Conservation (phyloP, 2,797 vertebrate genomes). For the Coracias cyanogaster region DNA sequence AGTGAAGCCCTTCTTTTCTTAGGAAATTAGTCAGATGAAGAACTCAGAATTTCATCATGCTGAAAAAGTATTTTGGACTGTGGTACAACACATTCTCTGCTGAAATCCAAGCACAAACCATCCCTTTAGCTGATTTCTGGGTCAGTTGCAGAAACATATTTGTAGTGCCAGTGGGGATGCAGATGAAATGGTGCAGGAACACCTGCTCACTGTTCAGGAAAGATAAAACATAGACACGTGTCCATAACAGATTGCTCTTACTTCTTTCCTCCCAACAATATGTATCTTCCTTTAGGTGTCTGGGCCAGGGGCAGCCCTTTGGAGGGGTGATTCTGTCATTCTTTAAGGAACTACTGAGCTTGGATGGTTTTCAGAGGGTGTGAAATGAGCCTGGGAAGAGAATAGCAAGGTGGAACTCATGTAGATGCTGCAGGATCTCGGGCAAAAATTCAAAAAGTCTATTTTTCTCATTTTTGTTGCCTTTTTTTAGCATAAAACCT, state of each 20-base stretch:
- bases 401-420: neutral
- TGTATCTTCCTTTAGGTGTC: neutral
- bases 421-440: neutral
- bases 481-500: neutral
- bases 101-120: neutral
- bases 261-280: neutral
- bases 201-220: neutral
- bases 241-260: neutral
- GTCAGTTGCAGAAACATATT: neutral
- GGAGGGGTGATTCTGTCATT: neutral
- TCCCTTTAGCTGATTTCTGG: neutral
- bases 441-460: neutral
- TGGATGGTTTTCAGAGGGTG: neutral
- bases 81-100: fast-evolving
- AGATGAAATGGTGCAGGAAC: neutral
- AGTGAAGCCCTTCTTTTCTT: neutral
- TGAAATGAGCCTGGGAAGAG: neutral
- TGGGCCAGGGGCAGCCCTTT: neutral
- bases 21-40: neutral
- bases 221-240: fast-evolving
- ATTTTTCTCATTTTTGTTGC: neutral
- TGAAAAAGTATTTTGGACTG: neutral
- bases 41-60: neutral
- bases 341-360: neutral
- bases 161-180: neutral